Base-by-base conservation (phyloP, 53 echinoderm and acorn worm genomes). In the Mesocentrotus franciscanus region DNA sequence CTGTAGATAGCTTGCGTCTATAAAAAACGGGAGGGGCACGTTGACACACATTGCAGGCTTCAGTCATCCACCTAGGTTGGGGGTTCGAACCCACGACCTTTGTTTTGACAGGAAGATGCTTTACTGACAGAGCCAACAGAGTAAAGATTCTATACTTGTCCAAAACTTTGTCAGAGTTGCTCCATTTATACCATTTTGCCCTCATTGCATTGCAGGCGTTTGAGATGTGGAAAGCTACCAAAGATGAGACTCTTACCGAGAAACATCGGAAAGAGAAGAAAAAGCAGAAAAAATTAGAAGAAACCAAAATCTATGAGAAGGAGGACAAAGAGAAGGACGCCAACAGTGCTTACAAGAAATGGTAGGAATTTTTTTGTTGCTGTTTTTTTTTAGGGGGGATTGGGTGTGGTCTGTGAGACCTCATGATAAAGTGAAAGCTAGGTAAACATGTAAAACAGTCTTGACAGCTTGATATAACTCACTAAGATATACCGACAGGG, bases 221-320 rank as follows among this genome's bases (percentile, higher is more conserved):
- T 85, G 95, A 94, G 87, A 76, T 81, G 14, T 98, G 98, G 98
- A 98, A 98, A 60, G 93, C 70, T 29, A 96, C 92, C 26, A 98
- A 98, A 58, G 98, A 98, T 94, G 98, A 97, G 36, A 20, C 49
- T 17, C 95, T 98, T 3, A 95, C 84, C 24, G 97, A 98, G 64
- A 68, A 98, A 12, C 96, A 97, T 59, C 61, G 90, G 60, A 95
- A 96, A 85, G 97, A 96, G 91, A 60, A 71, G 92, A 97, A 95
- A 89, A 96, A 97, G 66, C 61, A 95, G 71, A 85, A 95, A 87
- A 95, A 95, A 71, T 56, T 85, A n/a, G 97, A 97, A 87, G 92
- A 96, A 60, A 96, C 95, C 20, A 95, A 36, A 62, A 84, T 89
- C 27, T 79, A 95, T 10, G 58, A 90, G 58, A 95, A 97, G 90